Evolutionary conservation across 2,888 invertebrate genomes (phyloP), one percentile per base, ranked within the genome.

Genomic region (Andricus curvator): DNA sequence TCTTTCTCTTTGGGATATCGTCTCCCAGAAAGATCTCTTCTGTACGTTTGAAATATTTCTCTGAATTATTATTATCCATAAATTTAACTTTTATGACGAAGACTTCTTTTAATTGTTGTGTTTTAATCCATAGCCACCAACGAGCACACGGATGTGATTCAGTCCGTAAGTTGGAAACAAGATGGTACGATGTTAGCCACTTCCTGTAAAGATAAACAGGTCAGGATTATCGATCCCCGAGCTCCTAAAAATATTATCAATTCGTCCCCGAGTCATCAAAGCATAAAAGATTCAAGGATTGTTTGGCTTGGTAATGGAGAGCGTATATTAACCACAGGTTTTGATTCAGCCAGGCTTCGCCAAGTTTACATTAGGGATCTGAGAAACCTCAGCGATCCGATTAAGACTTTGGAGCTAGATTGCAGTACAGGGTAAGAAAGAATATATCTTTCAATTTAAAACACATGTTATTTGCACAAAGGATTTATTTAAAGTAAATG

Each of bases 321-420:
- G 83, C 95, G 96, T 84, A 95, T 99, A 85, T 93, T 99, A 15
- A 97, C 98, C 11, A 98, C 98, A 66, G 99, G 95, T n/a, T 99
- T 98, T 93, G 97, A 97, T 93, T 94, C 97, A 51, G 96, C 96
- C 78, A 96, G 98, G 81, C 94, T 97, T 80, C 95, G 98, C 84
- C 98, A 99, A 93, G 96, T 98, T 78, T 96, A 96, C 89, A 96
- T 98, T 85, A 96, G 98, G 81, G 99, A 99, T 93, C 93, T 97
- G 77, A 95, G 98, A 83, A 97, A 97, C 90, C 95, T 98, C 80
- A 94, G 94, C 8, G 95, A 95, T 86, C 95, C 97, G 0, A 96
- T 98, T 88, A 97, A 96, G 92, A 96, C 96, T 0, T 89, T 97
- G 62, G 96, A 96, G 87, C 93, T 97, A 84, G 98, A 98, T 92